Evolutionary conservation across 2,113 vertebrate species (phyloP), one percentile per base, ranked within the genome.

Genomic region (Antennarius striatus): DNA sequence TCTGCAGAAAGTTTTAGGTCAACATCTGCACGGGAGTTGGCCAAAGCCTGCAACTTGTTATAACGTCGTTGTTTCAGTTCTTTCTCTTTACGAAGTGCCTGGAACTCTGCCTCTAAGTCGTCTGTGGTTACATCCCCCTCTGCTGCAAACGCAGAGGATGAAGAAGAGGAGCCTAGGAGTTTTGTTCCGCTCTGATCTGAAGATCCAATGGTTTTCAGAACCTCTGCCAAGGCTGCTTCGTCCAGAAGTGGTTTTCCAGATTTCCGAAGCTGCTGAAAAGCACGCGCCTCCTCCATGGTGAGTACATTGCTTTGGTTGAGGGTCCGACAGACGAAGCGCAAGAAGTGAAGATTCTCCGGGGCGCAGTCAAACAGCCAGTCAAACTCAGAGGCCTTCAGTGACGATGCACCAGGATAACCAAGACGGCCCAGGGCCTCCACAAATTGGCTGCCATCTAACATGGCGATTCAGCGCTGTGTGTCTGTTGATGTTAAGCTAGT

Each of bases 331-430:
- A 98, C 95, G 86, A 96, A 96, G 8, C 92, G 91, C 79, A 98
- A 68, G 76, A 98, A 95, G 0, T 92, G 79, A 54, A 81, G 93
- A 42, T 87, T 91, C 79, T 95, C 95, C 0, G 58, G 90, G 14
- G 88, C 78, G 3, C 95, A 92, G 45, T 98, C 96, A 86, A 98
- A 98, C 63, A 98, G 85, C 96, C 98, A 99, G 80, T 99, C 97
- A 74, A 98, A 98, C 80, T 98, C 95, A 5, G 94, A 95, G 65
- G 92, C 93, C 73, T 94, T 92, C 53, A 98, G 92, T 4, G 68
- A 72, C 40, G 89, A 79, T 1, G 91, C 91, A 45, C 88, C 87
- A 9, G 94, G 95, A 87, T 95, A 98, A 69, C 91, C 91, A 42
- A 96, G 91, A 75, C 88, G 93, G 69, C 88, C 90, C 50, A 98